Evolutionary conservation across 2,113 vertebrate genomes (phyloP).

Genomic region (Australoheros scitulus): DNA sequence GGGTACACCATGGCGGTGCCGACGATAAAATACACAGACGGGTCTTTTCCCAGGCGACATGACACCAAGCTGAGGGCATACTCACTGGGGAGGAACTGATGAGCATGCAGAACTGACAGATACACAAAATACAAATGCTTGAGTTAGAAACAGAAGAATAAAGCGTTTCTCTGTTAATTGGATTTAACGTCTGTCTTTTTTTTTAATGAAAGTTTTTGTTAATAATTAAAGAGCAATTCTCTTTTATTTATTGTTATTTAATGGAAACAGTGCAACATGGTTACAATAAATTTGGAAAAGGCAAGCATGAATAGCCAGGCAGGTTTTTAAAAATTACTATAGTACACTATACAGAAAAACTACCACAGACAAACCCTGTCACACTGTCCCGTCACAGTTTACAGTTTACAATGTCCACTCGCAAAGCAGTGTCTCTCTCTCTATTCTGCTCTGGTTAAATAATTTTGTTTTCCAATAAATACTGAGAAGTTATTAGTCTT

Average conservation of each 20-base stretch:
- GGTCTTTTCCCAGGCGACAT: constrained; percentile 93
- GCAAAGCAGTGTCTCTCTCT: too few species aligned
- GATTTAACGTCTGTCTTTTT: neutral
- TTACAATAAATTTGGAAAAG: neutral
- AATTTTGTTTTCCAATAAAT: too few species aligned
- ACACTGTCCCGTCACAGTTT: neutral
- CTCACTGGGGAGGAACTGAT: constrained; percentile 97
- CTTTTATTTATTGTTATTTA: too few species aligned
- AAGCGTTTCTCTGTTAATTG: neutral
- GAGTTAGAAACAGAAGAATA: neutral
- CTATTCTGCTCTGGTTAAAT: too few species aligned
- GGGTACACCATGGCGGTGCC: constrained; percentile 99
- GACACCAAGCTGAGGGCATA: constrained; percentile 97
- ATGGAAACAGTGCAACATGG: neutral
- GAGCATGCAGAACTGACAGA: constrained; percentile 91
- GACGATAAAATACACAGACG: constrained; percentile 94
- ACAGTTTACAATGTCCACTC: neutral
- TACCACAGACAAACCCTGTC: neutral
- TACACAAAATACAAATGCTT: constrained; percentile 5
- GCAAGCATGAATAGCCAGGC: neutral
- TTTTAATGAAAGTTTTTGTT: neutral
- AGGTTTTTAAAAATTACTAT: neutral
- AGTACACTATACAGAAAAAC: neutral
- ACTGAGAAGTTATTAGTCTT: neutral
- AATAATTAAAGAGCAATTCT: neutral